A percentile compares a stretch with the other conserved stretches of the same genome.
Conservation (phyloP, 1,140 invertebrate species). For the Psilanteris sp. region DNA sequence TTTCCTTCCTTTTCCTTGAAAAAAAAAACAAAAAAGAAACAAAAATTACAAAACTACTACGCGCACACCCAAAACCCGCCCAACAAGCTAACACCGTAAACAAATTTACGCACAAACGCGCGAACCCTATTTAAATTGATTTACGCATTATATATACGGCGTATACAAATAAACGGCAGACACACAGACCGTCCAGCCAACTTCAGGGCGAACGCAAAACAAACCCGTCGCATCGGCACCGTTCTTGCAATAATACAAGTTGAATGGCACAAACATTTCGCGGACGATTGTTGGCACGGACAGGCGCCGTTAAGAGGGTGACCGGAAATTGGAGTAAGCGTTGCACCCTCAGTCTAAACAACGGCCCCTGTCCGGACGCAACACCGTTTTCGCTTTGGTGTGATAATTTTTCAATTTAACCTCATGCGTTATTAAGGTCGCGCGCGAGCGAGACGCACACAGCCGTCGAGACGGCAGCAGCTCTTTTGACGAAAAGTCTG, state of each 20-base stretch:
- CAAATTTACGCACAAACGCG: no score
- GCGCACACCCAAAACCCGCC: no score
- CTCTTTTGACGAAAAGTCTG: constrained; percentile 73
- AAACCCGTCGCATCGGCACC: no score
- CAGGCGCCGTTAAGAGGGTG: constrained; percentile 33
- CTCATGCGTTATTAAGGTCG: constrained; percentile 76
- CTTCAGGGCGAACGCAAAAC: no score
- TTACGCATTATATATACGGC: no score
- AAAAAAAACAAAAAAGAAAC: no score
- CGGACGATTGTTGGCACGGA: constrained; percentile 8
- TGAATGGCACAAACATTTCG: constrained; percentile 30
- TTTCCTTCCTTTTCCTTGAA: no score
- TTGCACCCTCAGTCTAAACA: constrained; percentile 75
- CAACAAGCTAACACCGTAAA: no score
- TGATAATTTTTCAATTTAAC: constrained; percentile 80
- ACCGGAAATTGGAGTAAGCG: constrained; percentile 56
- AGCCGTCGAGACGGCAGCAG: constrained; percentile 60
- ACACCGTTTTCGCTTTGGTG: constrained; percentile 69
- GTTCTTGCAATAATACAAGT: constrained; percentile 18
- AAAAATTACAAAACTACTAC: no score
- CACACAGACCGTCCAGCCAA: no score
- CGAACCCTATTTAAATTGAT: no score
- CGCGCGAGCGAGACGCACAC: constrained; percentile 24
- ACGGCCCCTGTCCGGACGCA: constrained; percentile 25
- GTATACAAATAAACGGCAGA: no score